Base-by-base conservation (phyloP, 1,140 invertebrate species). In the Brachionus calyciflorus region DNA sequence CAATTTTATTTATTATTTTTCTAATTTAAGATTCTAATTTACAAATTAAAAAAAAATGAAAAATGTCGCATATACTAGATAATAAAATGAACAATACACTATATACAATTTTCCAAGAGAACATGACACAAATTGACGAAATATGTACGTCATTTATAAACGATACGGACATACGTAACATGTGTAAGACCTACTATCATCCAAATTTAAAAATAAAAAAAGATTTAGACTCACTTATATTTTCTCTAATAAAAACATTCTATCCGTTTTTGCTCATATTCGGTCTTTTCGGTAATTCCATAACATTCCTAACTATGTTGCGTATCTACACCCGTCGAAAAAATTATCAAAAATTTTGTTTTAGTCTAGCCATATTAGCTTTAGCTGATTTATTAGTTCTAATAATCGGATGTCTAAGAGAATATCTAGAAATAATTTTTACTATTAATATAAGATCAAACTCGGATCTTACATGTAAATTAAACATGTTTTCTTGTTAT, bases 321-420 rank as follows among this genome's bases (percentile, higher is more conserved):
- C 40, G 60, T 44, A 65, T 65, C 24, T 65, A 65, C 60, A 41
- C 24, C 14, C 30, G 41, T 24, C 17, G 60, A 6, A 65, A 65
- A 44, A 65, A 65, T 24, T 65, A 21, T 14, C 33, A 65, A 65
- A 65, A 65, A 44, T 65, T 65, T 26, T 65, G 60, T 28, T 65
- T 65, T 6, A 65, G 60, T 24, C 41, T 65, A 17, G 60, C 37
- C 40, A 44, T 19, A 24, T 28, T 65, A 19, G 60, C 60, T 14
- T 19, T 65, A 9, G 40, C 60, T 19, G 60, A 65, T 41, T 41
- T 65, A 14, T 12, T 65, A 12, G 37, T 65, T 1, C 60, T 65
- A 0, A 44, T 26, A 2, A 65, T 65, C 6, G 60, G 60, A 6
- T 65, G 60, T 65, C 40, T 65, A 3, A 65, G 60, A 65, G 60